Base-by-base conservation (phyloP, 2,797 vertebrate genomes). In the Pseudomugil gertrudae region DNA sequence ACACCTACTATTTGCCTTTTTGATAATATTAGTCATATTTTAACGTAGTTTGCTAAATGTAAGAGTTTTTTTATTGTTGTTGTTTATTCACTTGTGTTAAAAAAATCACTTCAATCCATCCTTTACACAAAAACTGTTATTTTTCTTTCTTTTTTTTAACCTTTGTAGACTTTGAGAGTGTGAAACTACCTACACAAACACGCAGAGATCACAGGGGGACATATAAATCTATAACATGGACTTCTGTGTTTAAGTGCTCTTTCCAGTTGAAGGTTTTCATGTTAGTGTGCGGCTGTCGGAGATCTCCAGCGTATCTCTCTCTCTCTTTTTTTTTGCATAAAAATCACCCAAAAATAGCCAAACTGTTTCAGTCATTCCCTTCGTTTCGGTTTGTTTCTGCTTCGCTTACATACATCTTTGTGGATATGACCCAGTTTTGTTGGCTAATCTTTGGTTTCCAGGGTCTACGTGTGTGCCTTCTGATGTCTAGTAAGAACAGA, bases 1-100 rank as follows among this genome's bases (percentile, higher is more conserved):
- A 94, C 91, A 92, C 90, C 90, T 91, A 85, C 87, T 87, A 84
- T 94, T 94, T 94, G 92, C 93, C 93, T 94, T 94, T 84, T 92
- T 91, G 84, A 92, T 92, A 84, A 84, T 86, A 87, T 90, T 92
- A 91, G 90, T 91, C 71, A 53, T 89, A 85, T 89, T 91, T 91
- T 89, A 91, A 86, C 64, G 79, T 91, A 90, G 88, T 63, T 69
- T 75, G 80, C 67, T 87, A 78, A 87, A 78, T 85, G 83, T 88
- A 80, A 3, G 33, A 40, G 76, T 86, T 71, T 84, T 82, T 77
- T 76, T 84, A 3, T 88, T 87, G 8, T 84, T 83, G 43, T 79
- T 82, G 77, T 85, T 83, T 79, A 74, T 89, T 87, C 71, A 82
- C 72, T 80, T 83, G 70, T 84, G 82, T 79, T 30, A 6, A 64